Conservation (phyloP, 2,888 invertebrate species). For the Entomobrya proxima region DNA sequence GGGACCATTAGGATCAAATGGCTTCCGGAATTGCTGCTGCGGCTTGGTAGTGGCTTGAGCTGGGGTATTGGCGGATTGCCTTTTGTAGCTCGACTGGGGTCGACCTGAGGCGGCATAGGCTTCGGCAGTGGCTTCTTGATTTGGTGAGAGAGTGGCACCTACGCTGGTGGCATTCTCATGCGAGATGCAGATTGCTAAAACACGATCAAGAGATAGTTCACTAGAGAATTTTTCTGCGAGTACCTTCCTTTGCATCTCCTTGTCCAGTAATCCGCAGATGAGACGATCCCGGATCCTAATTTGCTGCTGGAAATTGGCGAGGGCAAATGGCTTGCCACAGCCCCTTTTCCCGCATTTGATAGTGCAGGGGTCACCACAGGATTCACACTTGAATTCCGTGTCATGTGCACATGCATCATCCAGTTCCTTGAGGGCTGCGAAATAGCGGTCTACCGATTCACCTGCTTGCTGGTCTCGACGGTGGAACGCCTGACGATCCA, state of each 20-base stretch:
- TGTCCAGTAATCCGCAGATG: conserved; percentile 39
- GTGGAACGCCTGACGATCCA: conserved; percentile 25
- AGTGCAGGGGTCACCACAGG: background rate
- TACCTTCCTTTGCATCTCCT: conserved; percentile 31
- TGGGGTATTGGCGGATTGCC: background rate
- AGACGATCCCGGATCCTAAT: conserved; percentile 38
- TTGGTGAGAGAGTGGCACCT: background rate
- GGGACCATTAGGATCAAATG: no score
- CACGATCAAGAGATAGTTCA: background rate
- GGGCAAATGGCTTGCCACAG: background rate
- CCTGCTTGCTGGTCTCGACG: conserved; percentile 21
- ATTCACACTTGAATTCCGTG: background rate
- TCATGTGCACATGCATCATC: conserved; percentile 32
- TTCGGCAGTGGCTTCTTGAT: background rate
- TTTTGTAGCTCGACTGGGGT: background rate
- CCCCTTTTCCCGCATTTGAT: background rate
- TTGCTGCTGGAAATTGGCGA: background rate
- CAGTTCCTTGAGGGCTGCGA: background rate
- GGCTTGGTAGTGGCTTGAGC: no score
- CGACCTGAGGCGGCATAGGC: background rate
- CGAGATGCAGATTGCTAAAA: conserved; percentile 19
- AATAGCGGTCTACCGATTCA: conserved; percentile 25
- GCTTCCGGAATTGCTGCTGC: no score
- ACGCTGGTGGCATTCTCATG: background rate
- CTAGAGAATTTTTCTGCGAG: conserved; percentile 14